Evolutionary conservation across 2,797 vertebrate genomes (phyloP).

Genomic region (Sebastes cheni): DNA sequence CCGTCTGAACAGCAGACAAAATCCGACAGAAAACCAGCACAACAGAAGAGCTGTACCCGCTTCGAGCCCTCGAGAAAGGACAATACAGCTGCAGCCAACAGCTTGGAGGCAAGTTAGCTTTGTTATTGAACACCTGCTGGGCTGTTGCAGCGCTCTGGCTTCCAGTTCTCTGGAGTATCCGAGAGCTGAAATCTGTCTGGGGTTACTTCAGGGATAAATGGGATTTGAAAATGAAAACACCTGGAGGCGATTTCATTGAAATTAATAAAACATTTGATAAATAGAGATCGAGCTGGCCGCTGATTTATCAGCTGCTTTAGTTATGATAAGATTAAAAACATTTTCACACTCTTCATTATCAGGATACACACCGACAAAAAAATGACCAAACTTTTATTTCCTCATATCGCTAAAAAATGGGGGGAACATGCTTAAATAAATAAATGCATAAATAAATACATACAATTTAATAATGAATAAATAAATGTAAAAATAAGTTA

Average conservation of each 20-base stretch:
- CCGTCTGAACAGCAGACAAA: conserved; percentile 6
- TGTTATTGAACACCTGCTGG: conserved; percentile 60
- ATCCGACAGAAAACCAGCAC: conserved; percentile 8
- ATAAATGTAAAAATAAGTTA: too few relatives aligned
- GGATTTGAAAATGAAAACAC: conserved; percentile 41
- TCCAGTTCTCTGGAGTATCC: conserved; percentile 11
- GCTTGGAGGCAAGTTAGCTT: conserved; percentile 42
- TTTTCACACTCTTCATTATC: background rate
- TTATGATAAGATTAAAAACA: background rate
- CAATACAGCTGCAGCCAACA: conserved; percentile 49
- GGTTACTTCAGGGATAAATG: conserved; percentile 12
- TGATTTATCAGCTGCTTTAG: background rate
- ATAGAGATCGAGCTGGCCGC: background rate
- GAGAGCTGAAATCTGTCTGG: conserved; percentile 33
- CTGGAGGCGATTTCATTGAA: conserved; percentile 14
- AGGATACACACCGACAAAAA: background rate
- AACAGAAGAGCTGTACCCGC: conserved; percentile 7
- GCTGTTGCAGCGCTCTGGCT: conserved; percentile 19
- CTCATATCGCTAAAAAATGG: background rate
- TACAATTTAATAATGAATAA: too few relatives aligned
- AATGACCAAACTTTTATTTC: background rate
- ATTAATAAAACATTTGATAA: background rate
- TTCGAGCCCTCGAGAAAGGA: conserved; percentile 18
- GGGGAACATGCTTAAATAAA: too few relatives aligned
- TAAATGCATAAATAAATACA: too few relatives aligned